Evolutionary conservation across 2,797 vertebrate genomes (phyloP), one percentile per base, ranked within the genome.

Genomic region (Galagoides demidoff): DNA sequence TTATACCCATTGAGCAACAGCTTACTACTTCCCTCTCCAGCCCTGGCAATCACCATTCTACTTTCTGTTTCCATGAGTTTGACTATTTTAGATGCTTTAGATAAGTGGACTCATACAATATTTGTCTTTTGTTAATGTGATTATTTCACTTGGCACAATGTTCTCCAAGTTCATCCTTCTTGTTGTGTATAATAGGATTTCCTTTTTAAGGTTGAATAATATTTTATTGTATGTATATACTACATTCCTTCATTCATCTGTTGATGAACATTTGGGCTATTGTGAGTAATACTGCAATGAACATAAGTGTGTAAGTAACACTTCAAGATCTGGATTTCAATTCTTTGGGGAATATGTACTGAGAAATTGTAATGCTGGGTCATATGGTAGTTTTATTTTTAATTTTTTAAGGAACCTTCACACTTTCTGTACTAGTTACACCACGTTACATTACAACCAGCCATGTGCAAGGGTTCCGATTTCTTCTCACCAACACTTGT

Each of bases 381-480:
- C 25, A 57, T 29, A 55, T 3, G 34, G 23, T 39, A 55, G 16
- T 13, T 86, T 11, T 57, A 39, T 29, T 59, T 43, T 73, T 39
- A 83, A 83, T 23, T 45, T 64, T 64, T 49, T 22, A 29, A 22
- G 19, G 39, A 49, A 49, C 20, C 12, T 66, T 39, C 63, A 16
- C 49, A 34, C 6, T 49, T 22, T 66, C 31, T 20, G 3, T 8
- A 49, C 11, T 29, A 27, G 63, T 31, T 66, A 8, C 39, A 49
- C 43, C 2, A n/a, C 25, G 49, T 84, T 49, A 70, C 5, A 12
- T 85, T 55, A 4, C n/a, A 85, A 13, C 63, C 45, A 85, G 52
- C n/a, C 2, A 9, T 20, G 1, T 8, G 6, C 20, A 25, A 23
- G 2, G 4, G 3, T 85, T 25, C 23, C n/a, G 12, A 13, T 57